Evolutionary conservation across 2,888 invertebrate genomes (phyloP), one percentile per base, ranked within the genome.

Genomic region (Dichetophora obliterata): DNA sequence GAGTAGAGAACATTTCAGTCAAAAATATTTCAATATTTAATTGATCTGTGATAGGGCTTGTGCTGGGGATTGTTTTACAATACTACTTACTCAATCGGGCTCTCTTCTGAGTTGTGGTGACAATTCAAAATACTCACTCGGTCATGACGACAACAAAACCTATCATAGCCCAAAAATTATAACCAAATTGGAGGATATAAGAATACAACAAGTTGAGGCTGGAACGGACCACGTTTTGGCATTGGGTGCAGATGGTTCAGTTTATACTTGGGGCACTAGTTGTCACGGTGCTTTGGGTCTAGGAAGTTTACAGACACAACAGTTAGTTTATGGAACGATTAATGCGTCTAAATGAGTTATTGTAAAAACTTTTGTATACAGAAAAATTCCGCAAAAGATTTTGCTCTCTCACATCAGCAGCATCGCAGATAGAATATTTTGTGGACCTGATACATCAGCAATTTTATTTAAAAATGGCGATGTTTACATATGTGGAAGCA

Each of bases 61-160:
- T 80, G 92, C 92, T 80, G 93, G 93, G 0, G 90, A 92, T 80
- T 91, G 91, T 5, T 94, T 93, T 86, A 93, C 93, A 80, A 89
- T 94, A 52, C 92, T 95, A 84, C 90, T 92, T 75, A 93, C 92
- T 75, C 92, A 93, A 82, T 91, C 92, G 75, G 94, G 94, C 8
- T 91, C 92, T n/a, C 88, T 94, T 0, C 90, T 93, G 84, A 92
- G 93, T 48, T 93, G 93, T 86, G 94, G 94, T 0, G 91, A 92
- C 84, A 93, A 93, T 34, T 88, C 90, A 8, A 90, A 90, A 77
- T 92, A 92, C 22, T 92, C 92, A 79, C 89, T 94, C n/a, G 94
- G 94, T 0, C 92, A 93, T 83, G 91, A 91, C 3, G 91, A 93
- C 75, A 91, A 90, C 87, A 90, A 90, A 78, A 90, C 89, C 80